These are phyloP conservation scores for Pogona vitticeps DNA, from an alignment of 2,113 vertebrate species.

Conservation along the genomic window DNA sequence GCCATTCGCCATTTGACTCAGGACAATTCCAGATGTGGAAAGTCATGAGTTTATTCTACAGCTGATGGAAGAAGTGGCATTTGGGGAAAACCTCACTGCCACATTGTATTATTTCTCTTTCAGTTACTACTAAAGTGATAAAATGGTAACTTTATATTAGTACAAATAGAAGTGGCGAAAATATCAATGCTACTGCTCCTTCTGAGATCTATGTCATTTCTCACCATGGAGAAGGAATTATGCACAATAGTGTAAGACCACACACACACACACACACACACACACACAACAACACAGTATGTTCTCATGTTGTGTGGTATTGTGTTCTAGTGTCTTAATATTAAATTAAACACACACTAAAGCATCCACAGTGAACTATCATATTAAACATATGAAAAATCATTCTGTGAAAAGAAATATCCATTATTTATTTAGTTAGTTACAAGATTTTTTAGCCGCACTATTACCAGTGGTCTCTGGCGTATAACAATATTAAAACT, in stretches of 20 bases:
- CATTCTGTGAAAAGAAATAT: conserved; percentile 28
- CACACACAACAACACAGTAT: too few relatives aligned
- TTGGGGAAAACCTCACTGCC: neutral
- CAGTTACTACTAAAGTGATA: neutral
- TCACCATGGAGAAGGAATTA: neutral
- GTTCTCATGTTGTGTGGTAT: too few relatives aligned
- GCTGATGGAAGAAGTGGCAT: neutral
- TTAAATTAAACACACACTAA: conserved; percentile 38
- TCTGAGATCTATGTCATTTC: neutral
- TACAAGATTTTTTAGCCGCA: too few relatives aligned
- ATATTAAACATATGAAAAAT: conserved; percentile 42
- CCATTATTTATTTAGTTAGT: too few relatives aligned
- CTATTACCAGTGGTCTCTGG: too few relatives aligned
- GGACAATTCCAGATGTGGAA: neutral
- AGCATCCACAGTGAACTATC: conserved; percentile 11
- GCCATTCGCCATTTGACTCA: neutral
- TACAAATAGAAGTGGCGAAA: neutral
- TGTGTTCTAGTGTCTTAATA: too few relatives aligned
- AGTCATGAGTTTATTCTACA: neutral
- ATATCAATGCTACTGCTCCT: neutral
- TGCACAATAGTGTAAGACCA: conserved; percentile 28
- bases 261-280: neutral
- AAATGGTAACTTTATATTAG: neutral
- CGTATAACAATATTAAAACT: too few relatives aligned
- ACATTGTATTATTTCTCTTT: neutral